A percentile compares a stretch with the other conserved stretches of the same genome.
These are phyloP conservation scores for Coracias cyanogaster DNA, from an alignment of 2,797 vertebrate species.

Conservation along the genomic window DNA sequence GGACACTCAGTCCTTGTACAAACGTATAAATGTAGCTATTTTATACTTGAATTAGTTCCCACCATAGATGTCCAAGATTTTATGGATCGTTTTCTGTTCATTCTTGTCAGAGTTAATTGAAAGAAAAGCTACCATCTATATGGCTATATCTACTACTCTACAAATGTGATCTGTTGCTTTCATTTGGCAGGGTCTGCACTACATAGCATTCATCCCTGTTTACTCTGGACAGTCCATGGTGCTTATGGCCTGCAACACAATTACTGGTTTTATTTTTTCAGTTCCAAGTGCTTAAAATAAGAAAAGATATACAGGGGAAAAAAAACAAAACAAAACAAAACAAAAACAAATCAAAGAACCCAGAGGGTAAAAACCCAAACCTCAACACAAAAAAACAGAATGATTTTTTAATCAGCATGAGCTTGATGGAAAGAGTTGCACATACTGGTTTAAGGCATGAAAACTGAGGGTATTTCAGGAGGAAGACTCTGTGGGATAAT, in stretches of 20 bases:
- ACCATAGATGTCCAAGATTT: neutral
- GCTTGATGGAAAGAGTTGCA: neutral
- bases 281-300: neutral
- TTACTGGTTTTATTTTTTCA: neutral
- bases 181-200: neutral
- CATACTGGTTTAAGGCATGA: neutral
- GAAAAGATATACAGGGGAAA: neutral
- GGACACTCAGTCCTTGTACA: neutral
- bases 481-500: neutral
- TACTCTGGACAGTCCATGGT: neutral
- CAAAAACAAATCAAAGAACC: neutral
- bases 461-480: neutral
- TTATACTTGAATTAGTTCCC: neutral
- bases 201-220: neutral
- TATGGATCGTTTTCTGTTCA: neutral
- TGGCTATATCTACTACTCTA: neutral
- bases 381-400: neutral
- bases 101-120: neutral
- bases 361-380: neutral
- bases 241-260: neutral
- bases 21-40: neutral
- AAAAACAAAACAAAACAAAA: neutral
- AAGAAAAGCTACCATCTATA: neutral
- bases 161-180: neutral
- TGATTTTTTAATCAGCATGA: neutral